phyloP scores from a whole-genome alignment of 2,797 vertebrate species.

The Sebastes minor region DNA sequence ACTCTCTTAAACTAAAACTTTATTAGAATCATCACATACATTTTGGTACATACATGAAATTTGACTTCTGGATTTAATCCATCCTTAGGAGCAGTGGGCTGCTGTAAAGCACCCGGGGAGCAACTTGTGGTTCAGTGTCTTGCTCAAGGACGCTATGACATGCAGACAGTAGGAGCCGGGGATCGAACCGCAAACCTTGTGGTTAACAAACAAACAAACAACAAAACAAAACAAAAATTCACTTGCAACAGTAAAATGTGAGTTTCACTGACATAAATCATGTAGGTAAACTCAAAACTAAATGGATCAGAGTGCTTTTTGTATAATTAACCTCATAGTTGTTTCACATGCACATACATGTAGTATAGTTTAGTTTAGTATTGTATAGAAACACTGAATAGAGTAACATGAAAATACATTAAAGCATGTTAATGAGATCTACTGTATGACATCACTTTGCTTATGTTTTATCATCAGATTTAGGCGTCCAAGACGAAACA shows the following conservation, averaged over 20 bases:
- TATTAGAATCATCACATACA: too few relatives aligned
- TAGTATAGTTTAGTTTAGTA: too few relatives aligned
- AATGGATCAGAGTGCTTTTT: background rate
- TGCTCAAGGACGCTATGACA: rapidly evolving
- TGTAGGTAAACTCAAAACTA: background rate
- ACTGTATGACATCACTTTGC: background rate
- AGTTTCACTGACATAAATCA: background rate
- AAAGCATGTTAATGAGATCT: background rate
- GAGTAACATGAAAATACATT: background rate
- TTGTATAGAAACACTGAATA: background rate
- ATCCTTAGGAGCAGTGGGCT: too few relatives aligned
- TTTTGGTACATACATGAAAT: too few relatives aligned
- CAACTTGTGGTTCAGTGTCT: too few relatives aligned
- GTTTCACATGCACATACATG: background rate
- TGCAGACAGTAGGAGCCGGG: too few relatives aligned
- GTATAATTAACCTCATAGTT: background rate
- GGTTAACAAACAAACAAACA: too few relatives aligned
- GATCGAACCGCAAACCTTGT: too few relatives aligned
- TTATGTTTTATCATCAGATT: background rate
- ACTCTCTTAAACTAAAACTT: background rate
- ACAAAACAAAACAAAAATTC: background rate
- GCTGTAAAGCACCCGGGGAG: too few relatives aligned
- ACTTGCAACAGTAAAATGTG: background rate
- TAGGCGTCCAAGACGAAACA: background rate
- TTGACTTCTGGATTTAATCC: too few relatives aligned